Evolutionary conservation across 2,797 vertebrate species (phyloP), one percentile per base, ranked within the genome.

Genomic region (Buceros bicornis): DNA sequence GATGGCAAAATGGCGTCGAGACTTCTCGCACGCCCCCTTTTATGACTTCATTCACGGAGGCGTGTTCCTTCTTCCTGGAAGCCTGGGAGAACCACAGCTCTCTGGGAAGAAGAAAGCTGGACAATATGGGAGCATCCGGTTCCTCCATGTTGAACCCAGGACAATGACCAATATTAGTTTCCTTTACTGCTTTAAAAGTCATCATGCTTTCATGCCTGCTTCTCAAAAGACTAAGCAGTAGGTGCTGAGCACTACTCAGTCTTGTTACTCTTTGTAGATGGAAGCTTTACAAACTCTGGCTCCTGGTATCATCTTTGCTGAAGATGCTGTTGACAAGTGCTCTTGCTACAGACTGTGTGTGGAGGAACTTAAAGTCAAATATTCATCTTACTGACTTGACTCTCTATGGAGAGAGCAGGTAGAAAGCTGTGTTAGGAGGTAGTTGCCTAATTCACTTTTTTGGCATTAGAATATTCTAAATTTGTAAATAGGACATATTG

Each of bases 121-220:
- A n/a, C n/a, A n/a, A n/a, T n/a, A n/a, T n/a, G n/a, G n/a, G n/a
- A n/a, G n/a, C n/a, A n/a, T n/a, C n/a, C n/a, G 33, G 33, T 33
- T 33, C 33, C 33, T 33, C 33, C 33, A 33, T 33, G 33, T 33
- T 33, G 33, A 33, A 33, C 33, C 33, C 33, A 33, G 33, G 33
- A 33, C 33, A 33, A 33, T 33, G 17, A 33, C 10, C 6, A 31
- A 7, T 70, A 54, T 64, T 56, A 48, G 8, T 69, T 90, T 33
- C 15, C 11, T 97, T 90, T 91, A 51, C 66, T 96, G 81, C 54
- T 91, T 62, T 74, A 89, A 93, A 90, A 93, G 53, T 84, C 57
- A 64, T 86, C 31, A 16, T 83, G 42, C 29, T 96, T 96, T 73
- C 74, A 29, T 80, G 94, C 18, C 62, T 88, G 47, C 76, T 57